Base-by-base conservation (phyloP, 2,797 vertebrate genomes). In the Enteromius anoplus region DNA sequence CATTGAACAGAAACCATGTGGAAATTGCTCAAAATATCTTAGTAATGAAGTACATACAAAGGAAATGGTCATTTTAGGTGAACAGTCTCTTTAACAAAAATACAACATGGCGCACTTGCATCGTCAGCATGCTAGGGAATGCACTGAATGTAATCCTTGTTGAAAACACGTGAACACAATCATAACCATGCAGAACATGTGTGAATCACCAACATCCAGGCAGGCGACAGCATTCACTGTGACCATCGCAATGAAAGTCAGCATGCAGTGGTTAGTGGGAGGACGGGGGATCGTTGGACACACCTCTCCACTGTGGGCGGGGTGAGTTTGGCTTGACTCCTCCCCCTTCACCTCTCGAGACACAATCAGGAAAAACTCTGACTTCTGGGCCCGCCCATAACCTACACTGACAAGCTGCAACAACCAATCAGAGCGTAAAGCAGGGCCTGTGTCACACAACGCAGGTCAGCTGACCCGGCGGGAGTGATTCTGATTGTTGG, bases 311-410 rank as follows among this genome's bases (percentile, higher is more conserved):
- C 95, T 95, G 95, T 95, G 93, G 95, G 95, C 95, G 93, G 96
- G 95, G 95, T 95, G 94, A 96, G 95, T 93, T 84, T 85, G 87
- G 53, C 81, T 78, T 92, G 96, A 93, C 93, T 96, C 96, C 95
- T 97, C 96, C 94, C 95, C 95, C 93, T 95, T 97, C 95, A 97
- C 96, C 92, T 97, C 96, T 92, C 96, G 95, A 94, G 96, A 97
- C 92, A 98, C 96, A 97, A 98, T 97, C 94, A 98, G 96, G 93
- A 98, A 96, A 97, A 96, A 98, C 94, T 98, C 96, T 95, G 97
- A 95, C 96, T 96, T 96, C 93, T 96, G 96, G 95, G 95, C 95
- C 91, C 95, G 95, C 94, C 96, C 96, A 95, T 95, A 97, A 94
- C 96, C 95, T 97, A 98, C 95, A 96, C 96, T 97, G 96, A 97